Conservation (phyloP, 2,888 invertebrate genomes). For the Podotricha telesiphe region DNA sequence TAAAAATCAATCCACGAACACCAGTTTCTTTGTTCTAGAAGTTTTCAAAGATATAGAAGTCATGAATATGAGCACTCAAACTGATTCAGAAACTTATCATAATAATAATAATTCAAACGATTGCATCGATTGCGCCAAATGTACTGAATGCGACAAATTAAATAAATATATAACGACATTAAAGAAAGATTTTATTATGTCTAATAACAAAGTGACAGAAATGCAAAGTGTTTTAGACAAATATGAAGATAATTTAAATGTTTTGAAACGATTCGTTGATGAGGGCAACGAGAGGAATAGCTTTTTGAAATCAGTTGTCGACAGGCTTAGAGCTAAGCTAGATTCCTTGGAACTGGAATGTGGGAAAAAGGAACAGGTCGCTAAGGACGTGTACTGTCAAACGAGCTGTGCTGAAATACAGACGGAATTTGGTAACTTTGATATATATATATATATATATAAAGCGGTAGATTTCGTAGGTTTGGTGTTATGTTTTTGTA, state of each 20-base stretch:
- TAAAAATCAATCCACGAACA: slow-evolving; percentile 38
- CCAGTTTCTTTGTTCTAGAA: slow-evolving; percentile 32
- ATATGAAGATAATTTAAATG: slow-evolving; percentile 62
- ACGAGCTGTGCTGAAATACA: slow-evolving; percentile 55
- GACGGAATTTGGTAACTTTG: slow-evolving; percentile 55
- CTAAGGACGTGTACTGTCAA: slow-evolving; percentile 54
- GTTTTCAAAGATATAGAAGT: slow-evolving; percentile 42
- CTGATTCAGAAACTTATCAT: slow-evolving; percentile 34
- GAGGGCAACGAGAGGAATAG: slow-evolving; percentile 60
- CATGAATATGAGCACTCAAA: slow-evolving; percentile 43
- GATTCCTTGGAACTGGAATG: slow-evolving; percentile 57
- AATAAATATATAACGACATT: slow-evolving; percentile 55
- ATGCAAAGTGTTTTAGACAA: slow-evolving; percentile 57
- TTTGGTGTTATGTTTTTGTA: slow-evolving; percentile 7
- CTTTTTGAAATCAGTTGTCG: slow-evolving; percentile 54
- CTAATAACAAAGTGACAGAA: slow-evolving; percentile 52
- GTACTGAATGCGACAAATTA: slow-evolving; percentile 59
- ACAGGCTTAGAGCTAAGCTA: slow-evolving; percentile 58
- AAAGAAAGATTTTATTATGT: slow-evolving; percentile 56
- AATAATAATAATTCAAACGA: slow-evolving; percentile 55
- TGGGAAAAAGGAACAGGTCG: slow-evolving; percentile 52
- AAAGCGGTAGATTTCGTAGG: slow-evolving; percentile 8
- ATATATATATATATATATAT: slow-evolving; percentile 1
- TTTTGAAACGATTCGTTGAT: slow-evolving; percentile 56
- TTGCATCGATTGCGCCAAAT: slow-evolving; percentile 53